phyloP scores from a whole-genome alignment of 2,797 vertebrate species.

The Mallotus villosus region DNA sequence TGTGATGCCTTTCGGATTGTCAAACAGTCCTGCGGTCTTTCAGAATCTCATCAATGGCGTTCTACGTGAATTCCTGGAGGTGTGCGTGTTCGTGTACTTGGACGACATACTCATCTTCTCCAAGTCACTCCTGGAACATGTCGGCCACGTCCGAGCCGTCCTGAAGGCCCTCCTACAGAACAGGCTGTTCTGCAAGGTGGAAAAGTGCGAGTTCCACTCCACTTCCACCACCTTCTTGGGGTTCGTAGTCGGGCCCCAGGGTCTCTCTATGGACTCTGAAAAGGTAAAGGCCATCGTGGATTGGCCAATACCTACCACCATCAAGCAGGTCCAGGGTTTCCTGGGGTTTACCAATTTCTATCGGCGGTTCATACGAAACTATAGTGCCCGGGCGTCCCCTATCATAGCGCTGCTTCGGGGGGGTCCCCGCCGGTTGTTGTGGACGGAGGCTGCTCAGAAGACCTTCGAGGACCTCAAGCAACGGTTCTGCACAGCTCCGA shows the following conservation, averaged over 20 bases:
- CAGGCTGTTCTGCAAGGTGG: background rate
- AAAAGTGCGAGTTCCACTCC: background rate
- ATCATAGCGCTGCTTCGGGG: background rate
- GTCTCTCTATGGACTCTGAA: background rate
- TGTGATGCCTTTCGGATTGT: background rate
- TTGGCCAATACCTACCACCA: background rate
- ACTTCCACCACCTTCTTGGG: background rate
- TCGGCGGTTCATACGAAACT: background rate
- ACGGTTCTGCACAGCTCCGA: background rate
- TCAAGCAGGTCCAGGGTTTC: background rate
- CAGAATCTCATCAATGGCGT: background rate
- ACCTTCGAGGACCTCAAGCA: background rate
- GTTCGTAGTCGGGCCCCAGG: background rate
- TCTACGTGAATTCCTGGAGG: background rate
- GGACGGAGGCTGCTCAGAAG: background rate
- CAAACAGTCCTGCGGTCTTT: background rate
- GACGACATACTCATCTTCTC: background rate
- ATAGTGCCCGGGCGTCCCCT: background rate
- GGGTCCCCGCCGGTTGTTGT: background rate
- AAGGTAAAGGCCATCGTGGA: background rate
- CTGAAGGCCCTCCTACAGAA: background rate
- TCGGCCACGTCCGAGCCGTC: background rate
- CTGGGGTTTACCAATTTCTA: conserved; percentile 1
- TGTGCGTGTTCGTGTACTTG: background rate
- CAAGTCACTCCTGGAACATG: background rate